Evolutionary conservation across 1,140 invertebrate genomes (phyloP), one percentile per base, ranked within the genome.

Genomic region (Physella acuta): DNA sequence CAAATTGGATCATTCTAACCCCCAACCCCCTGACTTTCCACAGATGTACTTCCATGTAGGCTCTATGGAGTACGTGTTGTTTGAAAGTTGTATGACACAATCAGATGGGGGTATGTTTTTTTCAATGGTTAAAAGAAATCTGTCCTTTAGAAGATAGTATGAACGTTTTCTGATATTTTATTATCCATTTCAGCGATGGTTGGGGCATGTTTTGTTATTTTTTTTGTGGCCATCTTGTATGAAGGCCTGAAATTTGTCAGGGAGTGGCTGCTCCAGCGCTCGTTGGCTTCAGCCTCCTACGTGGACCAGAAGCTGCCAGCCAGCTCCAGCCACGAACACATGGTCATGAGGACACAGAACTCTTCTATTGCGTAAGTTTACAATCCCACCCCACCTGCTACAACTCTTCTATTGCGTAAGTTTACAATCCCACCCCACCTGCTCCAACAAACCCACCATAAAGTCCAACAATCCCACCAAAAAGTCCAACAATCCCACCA

Each of bases 161-260:
- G 28, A 8, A 65, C 17, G 36, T 17, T 20, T 61, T 28, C n/a
- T 2, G 14, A 28, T 4, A 17, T 58, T 71, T 70, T 30, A 59
- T 20, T 59, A 34, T 63, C 64, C 39, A 71, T 75, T 75, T 3
- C 73, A 85, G 84, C 92, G 36, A 86, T 97, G 66, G 86, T 94
- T 39, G 92, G 91, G 0, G 94, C 94, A 0, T 91, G 93, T 83
- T 88, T 95, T 53, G 92, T 90, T 34, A 92, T 96, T 49, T 92
- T 95, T 78, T 87, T 95, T 51, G 89, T 95, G 82, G 92, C 91
- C 0, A 87, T 93, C 14, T 86, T 95, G 24, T 97, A 96, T 81
- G 94, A 97, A 85, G 93, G 93, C 20, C 87, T 97, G 0, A 97
- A 97, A 84, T 78, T 76, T 30, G 44, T 77, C 0, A 53, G 80